Evolutionary conservation across 2,888 invertebrate genomes (phyloP), one percentile per base, ranked within the genome.

Genomic region (Cerceris rybyensis): DNA sequence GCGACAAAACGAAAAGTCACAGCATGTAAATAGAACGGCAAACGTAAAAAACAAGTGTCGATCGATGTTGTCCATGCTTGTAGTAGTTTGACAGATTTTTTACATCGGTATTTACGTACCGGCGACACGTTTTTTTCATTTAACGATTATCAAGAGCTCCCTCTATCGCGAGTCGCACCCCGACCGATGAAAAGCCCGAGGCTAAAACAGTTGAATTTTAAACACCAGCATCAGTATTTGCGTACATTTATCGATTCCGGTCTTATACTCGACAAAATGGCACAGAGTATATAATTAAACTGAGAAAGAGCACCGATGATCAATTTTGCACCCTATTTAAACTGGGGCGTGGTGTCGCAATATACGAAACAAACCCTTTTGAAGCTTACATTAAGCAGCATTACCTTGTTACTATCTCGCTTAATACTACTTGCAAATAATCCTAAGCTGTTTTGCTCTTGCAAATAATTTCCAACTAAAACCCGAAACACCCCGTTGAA

Each of bases 51-150:
- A 80, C 78, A 73, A 64, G 78, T 39, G 78, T 80, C 63, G 73
- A 74, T 80, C 79, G 78, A 74, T 78, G 78, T 28, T 74, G 57
- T n/a, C 50, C 77, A 66, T 69, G 58, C 63, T 46, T 28, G 28
- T 43, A 43, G 41, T 41, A 52, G 41, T 55, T 63, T 49, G 59
- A 63, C 78, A 43, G 70, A 80, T 70, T 78, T 69, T 73, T 46
- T 49, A 39, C 66, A 52, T 14, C 13, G 16, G 13, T 78, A 64
- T 78, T 73, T 74, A 64, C 70, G 54, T 28, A 17, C 11, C 66
- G 61, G 63, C 73, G 54, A 80, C 78, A 78, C 78, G 67, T 54
- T 79, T 80, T 72, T 74, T 80, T 74, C 70, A 70, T 80, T 80
- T 64, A 73, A 64, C 78, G 73, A 79, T 78, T 78, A 80, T 77